These are phyloP conservation scores for Tillus elongatus DNA, from an alignment of 2,888 invertebrate genomes.

Conservation along the genomic window DNA sequence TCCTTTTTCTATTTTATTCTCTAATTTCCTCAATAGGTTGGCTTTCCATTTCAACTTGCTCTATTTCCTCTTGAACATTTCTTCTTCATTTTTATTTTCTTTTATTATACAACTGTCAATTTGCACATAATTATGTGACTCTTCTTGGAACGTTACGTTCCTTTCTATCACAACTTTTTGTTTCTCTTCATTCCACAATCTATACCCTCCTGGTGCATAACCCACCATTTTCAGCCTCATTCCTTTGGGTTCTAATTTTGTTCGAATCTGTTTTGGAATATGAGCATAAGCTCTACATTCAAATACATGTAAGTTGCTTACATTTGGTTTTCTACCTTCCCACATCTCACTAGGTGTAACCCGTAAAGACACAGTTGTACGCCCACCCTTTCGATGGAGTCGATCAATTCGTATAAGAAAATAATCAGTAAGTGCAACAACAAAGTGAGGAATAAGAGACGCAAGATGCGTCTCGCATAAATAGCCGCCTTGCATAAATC, in stretches of 20 bases:
- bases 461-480: too few relatives aligned
- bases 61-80: constrained; percentile 6
- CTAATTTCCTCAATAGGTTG: constrained; percentile 6
- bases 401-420: too few relatives aligned
- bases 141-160: constrained; percentile 15
- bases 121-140: constrained; percentile 6
- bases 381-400: too few relatives aligned
- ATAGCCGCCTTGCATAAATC: too few relatives aligned
- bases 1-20: constrained; percentile 11
- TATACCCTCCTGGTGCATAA: constrained; percentile 13
- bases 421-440: too few relatives aligned
- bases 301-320: constrained; percentile 12
- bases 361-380: too few relatives aligned
- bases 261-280: constrained; percentile 12
- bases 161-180: constrained; percentile 10
- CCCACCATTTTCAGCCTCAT: constrained; percentile 14
- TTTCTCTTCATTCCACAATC: constrained; percentile 13
- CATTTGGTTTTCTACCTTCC: constrained; percentile 9
- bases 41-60: constrained; percentile 5
- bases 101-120: constrained; percentile 9
- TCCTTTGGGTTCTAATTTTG: constrained; percentile 14
- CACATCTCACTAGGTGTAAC: constrained; percentile 9
- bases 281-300: constrained; percentile 12
- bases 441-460: too few relatives aligned
- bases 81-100: constrained; percentile 6